These are phyloP conservation scores for Trachelipus rathkii DNA, from an alignment of 1,140 invertebrate species.

Conservation along the genomic window DNA sequence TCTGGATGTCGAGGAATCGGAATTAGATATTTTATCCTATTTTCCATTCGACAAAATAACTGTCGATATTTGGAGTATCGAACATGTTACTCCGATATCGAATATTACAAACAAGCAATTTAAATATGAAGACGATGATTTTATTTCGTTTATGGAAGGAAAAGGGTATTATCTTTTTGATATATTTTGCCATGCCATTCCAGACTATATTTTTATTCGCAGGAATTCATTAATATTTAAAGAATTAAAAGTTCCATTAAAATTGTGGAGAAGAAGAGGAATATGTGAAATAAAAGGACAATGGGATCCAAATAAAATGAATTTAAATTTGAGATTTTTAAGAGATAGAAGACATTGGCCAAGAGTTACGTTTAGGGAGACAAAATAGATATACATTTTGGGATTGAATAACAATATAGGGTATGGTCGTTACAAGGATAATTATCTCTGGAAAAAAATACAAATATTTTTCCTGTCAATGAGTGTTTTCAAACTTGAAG, in stretches of 20 bases:
- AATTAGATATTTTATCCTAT: slow-evolving; percentile 26
- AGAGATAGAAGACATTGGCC: background rate
- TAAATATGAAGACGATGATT: slow-evolving; percentile 31
- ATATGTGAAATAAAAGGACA: slow-evolving; percentile 17
- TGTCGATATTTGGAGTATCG: slow-evolving; percentile 39
- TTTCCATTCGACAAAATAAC: slow-evolving; percentile 36
- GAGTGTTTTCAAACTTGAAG: too few relatives aligned
- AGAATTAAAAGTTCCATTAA: slow-evolving; percentile 24
- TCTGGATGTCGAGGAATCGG: slow-evolving; percentile 36
- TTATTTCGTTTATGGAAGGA: slow-evolving; percentile 37
- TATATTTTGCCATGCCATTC: slow-evolving; percentile 33
- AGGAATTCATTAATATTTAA: slow-evolving; percentile 27
- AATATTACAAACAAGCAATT: background rate
- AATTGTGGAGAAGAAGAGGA: slow-evolving; percentile 5
- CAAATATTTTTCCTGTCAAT: too few relatives aligned
- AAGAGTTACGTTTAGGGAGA: too few relatives aligned
- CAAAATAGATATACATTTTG: too few relatives aligned
- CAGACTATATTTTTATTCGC: slow-evolving; percentile 40
- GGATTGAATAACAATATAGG: too few relatives aligned
- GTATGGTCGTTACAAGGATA: too few relatives aligned
- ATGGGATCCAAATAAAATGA: background rate
- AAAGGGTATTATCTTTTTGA: slow-evolving; percentile 42
- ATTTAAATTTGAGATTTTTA: background rate
- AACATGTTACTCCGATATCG: slow-evolving; percentile 19
- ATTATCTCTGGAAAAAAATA: too few relatives aligned